Evolutionary conservation across 2,888 invertebrate genomes (phyloP), one percentile per base, ranked within the genome.

Genomic region (Drosophila anomelani): DNA sequence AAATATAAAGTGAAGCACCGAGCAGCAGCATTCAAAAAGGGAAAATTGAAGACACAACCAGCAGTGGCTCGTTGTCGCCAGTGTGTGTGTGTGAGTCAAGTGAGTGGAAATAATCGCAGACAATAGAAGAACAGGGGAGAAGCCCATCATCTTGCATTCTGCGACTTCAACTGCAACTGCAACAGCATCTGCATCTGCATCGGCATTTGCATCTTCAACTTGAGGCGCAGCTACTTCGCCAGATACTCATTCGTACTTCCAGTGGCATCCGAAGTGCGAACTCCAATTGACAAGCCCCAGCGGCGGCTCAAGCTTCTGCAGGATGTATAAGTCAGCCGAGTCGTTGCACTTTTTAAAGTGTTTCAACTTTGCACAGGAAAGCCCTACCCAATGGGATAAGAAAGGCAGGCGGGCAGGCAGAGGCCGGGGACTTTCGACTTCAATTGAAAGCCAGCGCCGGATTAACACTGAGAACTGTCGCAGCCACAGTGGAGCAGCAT

Each of bases 61-160:
- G 61, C 51, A 53, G 51, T 51, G 51, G 49, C 29, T 29, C n/a
- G 47, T 29, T 47, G 47, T 47, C 49, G 62, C 38, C 44, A 26
- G 77, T 59, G 60, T 15, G 20, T 15, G 20, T 20, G 60, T 23
- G 60, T 20, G 47, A 64, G 74, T 85, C 80, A 89, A 89, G 84
- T 82, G 78, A 81, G 77, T 89, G 89, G 77, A 82, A 83, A 85
- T 89, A 85, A 89, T 89, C 80, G 75, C 79, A 77, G 78, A 89
- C 81, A 81, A 83, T 80, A 76, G 78, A 68, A 74, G 34, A 66
- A 56, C 78, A 53, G 34, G 34, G 34, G 64, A 66, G 55, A 29
- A 36, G 34, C 26, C 41, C 51, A 36, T 26, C 47, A 53, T 15
- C 44, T 39, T 17, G 20, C 32, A 36, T 34, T 51, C 51, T 51